Evolutionary conservation across 37 sponge, comb jelly and placozoan species (phyloP), one percentile per base, ranked within the genome.

Genomic region (Halisarca cf. caerulea): DNA sequence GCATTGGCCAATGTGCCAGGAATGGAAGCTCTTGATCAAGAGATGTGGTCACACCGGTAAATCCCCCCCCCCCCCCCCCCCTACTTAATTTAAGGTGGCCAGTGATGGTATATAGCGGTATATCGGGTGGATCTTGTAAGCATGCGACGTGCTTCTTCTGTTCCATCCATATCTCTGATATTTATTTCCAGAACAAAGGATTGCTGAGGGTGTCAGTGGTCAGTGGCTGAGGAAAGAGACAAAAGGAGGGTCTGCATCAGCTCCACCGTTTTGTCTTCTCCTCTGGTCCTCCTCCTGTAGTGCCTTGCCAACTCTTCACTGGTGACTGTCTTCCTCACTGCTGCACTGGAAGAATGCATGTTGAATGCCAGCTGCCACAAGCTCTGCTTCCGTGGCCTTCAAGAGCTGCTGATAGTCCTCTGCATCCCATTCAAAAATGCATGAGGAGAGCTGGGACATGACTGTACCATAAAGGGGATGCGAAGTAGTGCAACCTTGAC

Each of bases 401-500:
- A 55, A 20, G 57, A 55, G 57, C 11, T 20, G 57, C 57, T 20
- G 57, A 17, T 55, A 55, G 17, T 55, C 57, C 11, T 55, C 57
- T 20, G 57, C 17, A 17, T 55, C 57, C 57, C 57, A 55, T 17
- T 55, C 57, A 55, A 55, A 55, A 55, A 55, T 55, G 57, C 57
- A 55, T 11, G 11, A 20, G 57, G 57, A 55, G 57, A 55, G 57
- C 57, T 55, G 57, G 11, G 57, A 55, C 57, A 55, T 55, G 57
- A 55, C 11, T 55, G 57, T 55, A 17, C 57, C 57, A 17, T 55
- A 55, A 11, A 55, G 57, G 11, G 57, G 57, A 55, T 55, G 1
- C 34, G n/a, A n/a, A 23, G 36, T 57, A 17, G 51, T 70, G 83
- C 82, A 81, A 0, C 88, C 83, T 5, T 53, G 18, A 27, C 85